Percentiles rank a stretch among this genome's conserved stretches.
Evolutionary conservation across 2,113 vertebrate genomes (phyloP).

Genomic region (Orthochromis malagaraziensis): DNA sequence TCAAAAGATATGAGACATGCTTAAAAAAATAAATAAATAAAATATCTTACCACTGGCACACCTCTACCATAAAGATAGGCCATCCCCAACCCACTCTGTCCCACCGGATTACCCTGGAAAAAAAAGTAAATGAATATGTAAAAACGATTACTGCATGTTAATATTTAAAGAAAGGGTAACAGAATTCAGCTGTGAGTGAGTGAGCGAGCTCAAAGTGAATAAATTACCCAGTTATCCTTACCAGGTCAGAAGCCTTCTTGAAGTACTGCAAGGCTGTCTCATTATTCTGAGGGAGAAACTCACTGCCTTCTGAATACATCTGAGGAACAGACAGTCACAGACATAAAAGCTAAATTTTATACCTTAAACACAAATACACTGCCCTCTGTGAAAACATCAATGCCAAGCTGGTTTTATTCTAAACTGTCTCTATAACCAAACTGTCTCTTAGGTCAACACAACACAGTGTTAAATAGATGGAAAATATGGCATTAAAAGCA

Average conservation of each 20-base stretch:
- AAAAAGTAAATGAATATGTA: neutral
- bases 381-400: neutral
- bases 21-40: neutral
- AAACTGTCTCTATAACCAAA: neutral
- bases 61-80: slow-evolving; percentile 95
- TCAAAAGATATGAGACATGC: neutral
- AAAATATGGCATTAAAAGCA: neutral
- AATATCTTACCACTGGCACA: slow-evolving; percentile 85
- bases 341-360: neutral
- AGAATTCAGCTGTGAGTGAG: neutral
- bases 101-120: slow-evolving; percentile 91
- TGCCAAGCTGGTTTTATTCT: neutral
- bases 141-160: neutral
- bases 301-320: slow-evolving; percentile 99
- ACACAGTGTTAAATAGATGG: neutral
- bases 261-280: slow-evolving; percentile 96
- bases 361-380: neutral
- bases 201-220: neutral
- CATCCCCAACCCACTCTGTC: slow-evolving; percentile 97
- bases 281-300: slow-evolving; percentile 90
- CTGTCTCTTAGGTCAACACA: neutral
- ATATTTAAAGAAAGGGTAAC: neutral
- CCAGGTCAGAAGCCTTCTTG: slow-evolving; percentile 96
- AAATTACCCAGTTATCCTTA: slow-evolving; percentile 45
- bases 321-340: slow-evolving; percentile 48